Percentiles rank a stretch among this genome's conserved stretches.
These are phyloP conservation scores for Meganola albula DNA, from an alignment of 2,888 invertebrate genomes.

Conservation along the genomic window DNA sequence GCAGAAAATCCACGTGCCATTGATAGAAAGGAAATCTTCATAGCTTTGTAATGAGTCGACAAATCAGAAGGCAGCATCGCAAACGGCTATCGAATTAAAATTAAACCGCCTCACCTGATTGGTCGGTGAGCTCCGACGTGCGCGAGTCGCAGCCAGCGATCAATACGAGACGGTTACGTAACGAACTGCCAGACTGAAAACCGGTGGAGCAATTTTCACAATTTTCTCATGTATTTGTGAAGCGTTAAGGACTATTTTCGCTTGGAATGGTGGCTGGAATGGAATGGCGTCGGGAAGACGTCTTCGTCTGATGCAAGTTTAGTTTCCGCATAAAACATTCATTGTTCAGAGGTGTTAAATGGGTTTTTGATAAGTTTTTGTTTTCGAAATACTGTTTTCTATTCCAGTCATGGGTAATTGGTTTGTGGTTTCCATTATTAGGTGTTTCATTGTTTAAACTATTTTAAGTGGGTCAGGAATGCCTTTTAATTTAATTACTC, in stretches of 20 bases:
- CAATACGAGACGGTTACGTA: constrained; percentile 67
- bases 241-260: constrained; percentile 21
- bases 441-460: no score
- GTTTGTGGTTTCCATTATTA: no score
- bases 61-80: constrained; percentile 50
- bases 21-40: constrained; percentile 27
- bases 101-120: constrained; percentile 58
- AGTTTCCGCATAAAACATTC: constrained; percentile 26
- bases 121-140: constrained; percentile 37
- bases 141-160: constrained; percentile 44
- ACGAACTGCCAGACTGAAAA: constrained; percentile 38
- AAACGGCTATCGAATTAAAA: constrained; percentile 68
- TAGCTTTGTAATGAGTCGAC: constrained; percentile 49
- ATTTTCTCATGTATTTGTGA: constrained; percentile 9
- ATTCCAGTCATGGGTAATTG: no score
- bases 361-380: constrained; percentile 11
- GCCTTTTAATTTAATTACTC: no score
- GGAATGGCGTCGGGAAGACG: not conserved
- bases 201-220: constrained; percentile 28
- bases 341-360: constrained; percentile 28
- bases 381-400: no score
- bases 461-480: no score
- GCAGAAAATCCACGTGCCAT: constrained; percentile 23
- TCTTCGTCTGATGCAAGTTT: constrained; percentile 29
- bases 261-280: constrained; percentile 1